These are phyloP conservation scores for Cyprinodon brontotheroides DNA, from an alignment of 2,113 vertebrate genomes.

Conservation along the genomic window DNA sequence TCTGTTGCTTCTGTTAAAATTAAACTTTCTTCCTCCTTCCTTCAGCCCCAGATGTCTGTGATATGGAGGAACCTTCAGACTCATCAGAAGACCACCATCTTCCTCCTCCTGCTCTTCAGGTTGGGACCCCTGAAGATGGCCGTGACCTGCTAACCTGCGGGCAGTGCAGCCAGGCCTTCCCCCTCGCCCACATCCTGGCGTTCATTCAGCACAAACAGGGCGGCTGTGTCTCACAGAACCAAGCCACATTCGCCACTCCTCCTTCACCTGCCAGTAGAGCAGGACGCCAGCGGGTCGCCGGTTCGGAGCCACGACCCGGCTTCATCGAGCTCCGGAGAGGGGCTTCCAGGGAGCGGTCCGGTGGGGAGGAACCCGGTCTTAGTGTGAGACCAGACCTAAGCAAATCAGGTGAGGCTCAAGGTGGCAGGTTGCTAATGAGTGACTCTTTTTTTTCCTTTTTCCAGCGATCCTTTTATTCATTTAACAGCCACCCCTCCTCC, in stretches of 20 bases:
- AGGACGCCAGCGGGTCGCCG: constrained; percentile 9
- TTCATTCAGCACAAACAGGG: constrained; percentile 86
- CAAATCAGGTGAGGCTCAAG: constrained; percentile 75
- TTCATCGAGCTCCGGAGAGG: constrained; percentile 76
- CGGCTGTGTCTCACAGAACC: constrained; percentile 57
- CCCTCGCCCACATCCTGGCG: constrained; percentile 80
- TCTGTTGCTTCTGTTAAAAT: neutral
- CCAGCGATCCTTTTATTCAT: constrained; percentile 47
- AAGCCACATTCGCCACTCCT: constrained; percentile 54
- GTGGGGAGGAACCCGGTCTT: constrained; percentile 62
- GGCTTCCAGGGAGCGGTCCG: constrained; percentile 39
- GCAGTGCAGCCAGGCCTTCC: constrained; percentile 81
- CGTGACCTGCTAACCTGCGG: constrained; percentile 83
- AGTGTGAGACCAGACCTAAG: constrained; percentile 68
- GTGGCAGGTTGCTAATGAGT: constrained; percentile 76
- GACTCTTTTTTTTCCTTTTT: constrained; percentile 55
- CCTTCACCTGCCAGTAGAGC: constrained; percentile 74
- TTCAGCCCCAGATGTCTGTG: constrained; percentile 59
- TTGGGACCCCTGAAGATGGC: constrained; percentile 27
- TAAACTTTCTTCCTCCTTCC: neutral
- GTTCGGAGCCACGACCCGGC: constrained; percentile 45
- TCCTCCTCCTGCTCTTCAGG: constrained; percentile 27
- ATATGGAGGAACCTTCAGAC: constrained; percentile 17
- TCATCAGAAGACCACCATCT: constrained; percentile 32
- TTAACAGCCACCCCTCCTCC: constrained; percentile 45